Evolutionary conservation across 2,113 vertebrate genomes (phyloP), one percentile per base, ranked within the genome.

Genomic region (Rhadina sibilatrix): DNA sequence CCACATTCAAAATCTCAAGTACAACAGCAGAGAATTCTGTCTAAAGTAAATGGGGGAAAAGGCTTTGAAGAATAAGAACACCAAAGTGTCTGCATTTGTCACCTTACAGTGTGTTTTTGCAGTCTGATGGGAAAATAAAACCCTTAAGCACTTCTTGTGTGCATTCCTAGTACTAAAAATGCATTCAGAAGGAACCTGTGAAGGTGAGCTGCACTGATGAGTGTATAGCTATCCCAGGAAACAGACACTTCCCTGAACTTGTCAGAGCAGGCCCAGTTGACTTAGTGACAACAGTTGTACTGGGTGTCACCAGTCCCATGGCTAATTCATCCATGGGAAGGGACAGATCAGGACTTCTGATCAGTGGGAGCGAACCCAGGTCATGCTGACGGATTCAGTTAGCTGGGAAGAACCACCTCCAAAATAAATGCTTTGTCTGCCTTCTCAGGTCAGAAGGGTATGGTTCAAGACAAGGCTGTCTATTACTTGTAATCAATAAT

Each of bases 291-390:
- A 10, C 40, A 38, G 15, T 31, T 54, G 38, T 64, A 35, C 18
- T 53, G 44, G 25, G 60, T 52, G 33, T 53, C 38, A 66, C 12
- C 15, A 40, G 11, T 33, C 21, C 57, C 3, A 7, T 16, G 35
- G 38, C 11, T 54, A 33, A 69, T 42, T 57, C 11, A 47, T 35
- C 21, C 14, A 15, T 3, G 23, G 42, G 22, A 70, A 85, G 28
- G 13, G 49, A 63, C 3, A 80, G 47, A 78, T 24, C 19, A 38
- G 17, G 38, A 53, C 14, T 33, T 50, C 24, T 44, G 24, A 54
- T 50, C 18, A 56, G 4, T 18, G 15, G 5, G n/a, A 69, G 13
- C 0, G 0, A 40, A 37, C 0, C 17, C 25, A 83, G 23, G 9
- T 54, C 20, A 28, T 30, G 38, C 6, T 50, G 33, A 66, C 71